Evolutionary conservation across 2,888 invertebrate species (phyloP).

Genomic region (Acleris emargana): DNA sequence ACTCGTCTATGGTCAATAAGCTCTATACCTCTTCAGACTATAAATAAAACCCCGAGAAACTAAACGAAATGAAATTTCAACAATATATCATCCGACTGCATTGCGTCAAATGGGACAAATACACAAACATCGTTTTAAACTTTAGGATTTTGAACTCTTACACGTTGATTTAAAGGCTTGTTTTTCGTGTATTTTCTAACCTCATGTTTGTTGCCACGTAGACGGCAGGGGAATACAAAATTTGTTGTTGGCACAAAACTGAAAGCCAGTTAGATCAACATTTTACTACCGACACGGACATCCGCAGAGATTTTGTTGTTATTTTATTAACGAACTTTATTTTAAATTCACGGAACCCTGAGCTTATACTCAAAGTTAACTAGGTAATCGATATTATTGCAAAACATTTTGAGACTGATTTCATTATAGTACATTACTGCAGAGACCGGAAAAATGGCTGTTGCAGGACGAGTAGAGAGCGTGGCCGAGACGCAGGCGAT

Average conservation of each 20-base stretch:
- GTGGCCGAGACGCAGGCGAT: no score
- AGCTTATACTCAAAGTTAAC: no score
- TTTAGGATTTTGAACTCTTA: conserved; percentile 13
- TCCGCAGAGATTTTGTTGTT: no score
- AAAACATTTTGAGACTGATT: no score
- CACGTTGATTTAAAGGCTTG: conserved; percentile 13
- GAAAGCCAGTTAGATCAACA: conserved; percentile 5
- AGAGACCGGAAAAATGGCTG: no score
- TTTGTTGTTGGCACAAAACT: conserved; percentile 23
- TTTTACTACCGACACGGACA: conserved; percentile 6
- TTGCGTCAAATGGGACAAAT: conserved; percentile 29
- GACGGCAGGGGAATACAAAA: conserved; percentile 29
- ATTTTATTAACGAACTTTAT: no score
- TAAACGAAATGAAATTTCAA: conserved; percentile 26
- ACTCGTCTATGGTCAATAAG: no score
- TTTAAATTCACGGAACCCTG: no score
- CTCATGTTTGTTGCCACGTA: conserved; percentile 14
- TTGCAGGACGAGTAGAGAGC: no score
- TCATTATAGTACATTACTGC: no score
- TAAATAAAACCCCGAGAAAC: conserved; percentile 17
- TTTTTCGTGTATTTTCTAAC: conserved; percentile 14
- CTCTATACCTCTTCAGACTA: no score
- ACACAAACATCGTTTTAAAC: conserved; percentile 17
- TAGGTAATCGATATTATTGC: no score
- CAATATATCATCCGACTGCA: conserved; percentile 35